A percentile compares a stretch with the other conserved stretches of the same genome.
Conservation (phyloP, 2,888 invertebrate genomes). For the Perithous albicinctus region DNA sequence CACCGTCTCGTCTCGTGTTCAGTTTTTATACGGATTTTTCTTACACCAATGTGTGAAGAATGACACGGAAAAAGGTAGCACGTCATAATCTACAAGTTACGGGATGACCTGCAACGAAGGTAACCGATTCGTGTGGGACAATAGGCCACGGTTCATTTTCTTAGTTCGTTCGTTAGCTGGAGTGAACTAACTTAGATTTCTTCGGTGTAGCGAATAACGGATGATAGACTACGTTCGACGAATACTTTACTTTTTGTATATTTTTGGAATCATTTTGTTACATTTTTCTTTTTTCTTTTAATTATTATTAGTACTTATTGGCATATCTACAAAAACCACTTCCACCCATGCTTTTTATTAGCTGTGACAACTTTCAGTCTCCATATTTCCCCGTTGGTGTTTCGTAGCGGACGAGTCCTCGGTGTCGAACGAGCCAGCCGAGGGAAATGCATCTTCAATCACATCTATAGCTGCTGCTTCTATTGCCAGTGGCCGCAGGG, state of each 20-base stretch:
- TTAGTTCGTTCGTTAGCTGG: constrained; percentile 15
- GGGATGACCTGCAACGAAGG: background rate
- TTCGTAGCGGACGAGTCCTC: constrained; percentile 20
- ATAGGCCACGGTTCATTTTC: constrained; percentile 22
- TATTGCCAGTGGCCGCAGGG: constrained; percentile 35
- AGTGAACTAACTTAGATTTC: constrained; percentile 1
- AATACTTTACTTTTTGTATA: too few relatives aligned
- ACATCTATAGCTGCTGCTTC: constrained; percentile 38
- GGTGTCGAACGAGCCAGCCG: constrained; percentile 27
- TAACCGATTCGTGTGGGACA: background rate
- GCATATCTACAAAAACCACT: constrained; percentile 36
- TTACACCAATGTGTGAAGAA: too few relatives aligned
- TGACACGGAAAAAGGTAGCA: background rate
- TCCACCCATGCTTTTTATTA: constrained; percentile 12
- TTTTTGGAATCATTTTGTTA: background rate
- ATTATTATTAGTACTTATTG: constrained; percentile 10
- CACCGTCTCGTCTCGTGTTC: constrained; percentile 23
- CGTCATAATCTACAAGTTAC: background rate
- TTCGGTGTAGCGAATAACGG: background rate
- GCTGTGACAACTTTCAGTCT: constrained; percentile 15
- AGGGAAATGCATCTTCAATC: constrained; percentile 54
- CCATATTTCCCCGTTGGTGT: constrained; percentile 51
- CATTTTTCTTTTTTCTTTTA: too few relatives aligned
- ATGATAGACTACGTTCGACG: background rate
- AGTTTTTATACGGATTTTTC: constrained; percentile 8